Percentiles rank a stretch among this genome's conserved stretches.
These are phyloP conservation scores for Eremophila alpestris DNA, from an alignment of 2,797 vertebrate species.

Conservation along the genomic window DNA sequence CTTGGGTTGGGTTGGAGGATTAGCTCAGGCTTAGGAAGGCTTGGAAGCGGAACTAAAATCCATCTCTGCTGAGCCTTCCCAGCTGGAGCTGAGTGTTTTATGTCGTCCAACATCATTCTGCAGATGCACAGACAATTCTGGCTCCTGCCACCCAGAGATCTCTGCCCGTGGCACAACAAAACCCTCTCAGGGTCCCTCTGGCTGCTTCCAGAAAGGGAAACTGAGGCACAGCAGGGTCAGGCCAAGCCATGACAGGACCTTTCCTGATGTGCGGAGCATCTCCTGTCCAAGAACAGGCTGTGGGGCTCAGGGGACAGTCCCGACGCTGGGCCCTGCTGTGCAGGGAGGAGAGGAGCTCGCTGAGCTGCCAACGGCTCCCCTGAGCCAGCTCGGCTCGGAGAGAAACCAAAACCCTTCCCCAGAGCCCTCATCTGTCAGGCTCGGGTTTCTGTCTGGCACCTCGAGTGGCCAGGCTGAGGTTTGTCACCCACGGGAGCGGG, in stretches of 20 bases:
- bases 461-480: conserved; percentile 35
- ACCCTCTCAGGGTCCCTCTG: not conserved
- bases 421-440: conserved; percentile 51
- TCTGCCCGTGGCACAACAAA: not conserved
- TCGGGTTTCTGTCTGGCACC: conserved; percentile 27
- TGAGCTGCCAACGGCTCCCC: conserved; percentile 59
- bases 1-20: not conserved
- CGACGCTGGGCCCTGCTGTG: not conserved
- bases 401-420: not conserved
- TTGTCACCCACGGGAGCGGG: not conserved
- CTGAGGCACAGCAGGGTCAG: fast-evolving
- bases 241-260: not conserved
- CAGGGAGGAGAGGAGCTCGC: fast-evolving
- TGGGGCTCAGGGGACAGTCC: not conserved
- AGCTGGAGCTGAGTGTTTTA: not conserved
- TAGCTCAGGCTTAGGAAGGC: not conserved
- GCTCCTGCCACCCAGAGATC: not conserved
- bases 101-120: not conserved
- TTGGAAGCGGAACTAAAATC: not conserved
- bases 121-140: not conserved
- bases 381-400: not conserved
- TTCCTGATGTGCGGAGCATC: not conserved
- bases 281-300: not conserved
- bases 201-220: not conserved
- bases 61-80: not conserved